Conservation (phyloP, 2,797 vertebrate species). For the Prionace glauca region DNA sequence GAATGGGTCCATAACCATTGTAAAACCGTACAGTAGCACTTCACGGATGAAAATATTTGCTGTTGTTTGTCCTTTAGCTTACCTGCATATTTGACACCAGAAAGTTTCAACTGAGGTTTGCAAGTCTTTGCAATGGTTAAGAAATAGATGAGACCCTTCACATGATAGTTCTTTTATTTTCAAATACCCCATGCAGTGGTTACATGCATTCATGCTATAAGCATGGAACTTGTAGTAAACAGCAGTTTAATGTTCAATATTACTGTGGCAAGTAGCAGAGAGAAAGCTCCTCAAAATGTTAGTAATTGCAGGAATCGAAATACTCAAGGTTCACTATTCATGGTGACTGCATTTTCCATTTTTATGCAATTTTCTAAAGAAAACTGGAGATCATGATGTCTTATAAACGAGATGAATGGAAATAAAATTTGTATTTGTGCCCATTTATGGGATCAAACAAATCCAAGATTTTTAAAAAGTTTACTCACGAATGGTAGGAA, state of each 20-base stretch:
- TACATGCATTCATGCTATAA: slow-evolving; percentile 81
- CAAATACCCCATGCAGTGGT: slow-evolving; percentile 65
- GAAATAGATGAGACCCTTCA: neutral
- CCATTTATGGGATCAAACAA: neutral
- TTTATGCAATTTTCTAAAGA: neutral
- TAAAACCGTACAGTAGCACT: slow-evolving; percentile 4
- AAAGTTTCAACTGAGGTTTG: neutral
- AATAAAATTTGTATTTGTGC: neutral
- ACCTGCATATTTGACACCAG: neutral
- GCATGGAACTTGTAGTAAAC: slow-evolving; percentile 49
- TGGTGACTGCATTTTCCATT: neutral
- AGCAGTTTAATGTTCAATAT: slow-evolving; percentile 47
- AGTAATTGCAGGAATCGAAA: slow-evolving; percentile 49
- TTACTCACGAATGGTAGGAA: neutral
- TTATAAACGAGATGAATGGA: neutral
- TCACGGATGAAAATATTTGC: neutral
- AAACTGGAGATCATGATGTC: neutral
- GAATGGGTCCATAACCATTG: neutral
- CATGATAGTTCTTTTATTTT: slow-evolving; percentile 38
- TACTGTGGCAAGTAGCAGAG: slow-evolving; percentile 54
- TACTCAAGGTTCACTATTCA: neutral
- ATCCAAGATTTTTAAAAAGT: neutral
- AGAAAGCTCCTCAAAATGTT: slow-evolving; percentile 58
- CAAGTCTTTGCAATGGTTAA: slow-evolving; percentile 12
- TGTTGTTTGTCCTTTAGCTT: slow-evolving; percentile 13